phyloP scores from a whole-genome alignment of 2,888 invertebrate genomes.

The Oscheius myriophilus region DNA sequence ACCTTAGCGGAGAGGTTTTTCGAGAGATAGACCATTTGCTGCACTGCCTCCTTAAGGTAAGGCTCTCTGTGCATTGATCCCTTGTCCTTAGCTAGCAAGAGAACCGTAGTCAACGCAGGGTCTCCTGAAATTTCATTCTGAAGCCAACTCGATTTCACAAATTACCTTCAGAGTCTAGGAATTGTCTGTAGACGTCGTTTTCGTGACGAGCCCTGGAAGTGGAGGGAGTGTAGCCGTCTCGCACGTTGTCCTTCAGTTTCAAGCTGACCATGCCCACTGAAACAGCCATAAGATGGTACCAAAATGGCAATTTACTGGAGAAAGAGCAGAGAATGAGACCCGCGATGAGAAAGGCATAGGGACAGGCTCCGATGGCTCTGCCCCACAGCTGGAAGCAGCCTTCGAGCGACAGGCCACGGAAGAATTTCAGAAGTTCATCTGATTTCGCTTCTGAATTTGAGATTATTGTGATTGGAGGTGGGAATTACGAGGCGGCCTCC shows the following conservation, averaged over 20 bases:
- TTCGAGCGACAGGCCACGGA: slow-evolving; percentile 31
- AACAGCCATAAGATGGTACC: slow-evolving; percentile 7
- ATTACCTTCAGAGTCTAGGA: slow-evolving; percentile 58
- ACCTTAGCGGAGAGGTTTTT: slow-evolving; percentile 51
- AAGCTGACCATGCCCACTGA: slow-evolving; percentile 38
- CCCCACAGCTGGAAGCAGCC: slow-evolving; percentile 40
- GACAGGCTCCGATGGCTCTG: slow-evolving; percentile 44
- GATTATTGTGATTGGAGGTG: not conserved
- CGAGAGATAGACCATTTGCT: slow-evolving; percentile 38
- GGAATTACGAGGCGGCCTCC: not conserved
- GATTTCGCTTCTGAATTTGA: slow-evolving; percentile 25
- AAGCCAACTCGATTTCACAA: not conserved
- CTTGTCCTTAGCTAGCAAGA: slow-evolving; percentile 63
- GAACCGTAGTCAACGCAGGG: slow-evolving; percentile 65
- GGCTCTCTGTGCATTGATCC: slow-evolving; percentile 64
- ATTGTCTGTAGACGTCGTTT: slow-evolving; percentile 58
- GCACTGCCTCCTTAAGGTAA: slow-evolving; percentile 58
- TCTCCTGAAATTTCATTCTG: slow-evolving; percentile 50
- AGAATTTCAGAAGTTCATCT: slow-evolving; percentile 11
- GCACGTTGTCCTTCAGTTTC: slow-evolving; percentile 54
- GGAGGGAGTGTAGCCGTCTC: slow-evolving; percentile 68
- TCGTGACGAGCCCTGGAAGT: slow-evolving; percentile 61
- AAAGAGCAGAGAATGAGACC: slow-evolving; percentile 43
- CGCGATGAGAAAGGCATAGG: slow-evolving; percentile 50
- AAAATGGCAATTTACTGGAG: slow-evolving; percentile 9